phyloP scores from a whole-genome alignment of 2,113 vertebrate genomes.

The Mungos mungo region DNA sequence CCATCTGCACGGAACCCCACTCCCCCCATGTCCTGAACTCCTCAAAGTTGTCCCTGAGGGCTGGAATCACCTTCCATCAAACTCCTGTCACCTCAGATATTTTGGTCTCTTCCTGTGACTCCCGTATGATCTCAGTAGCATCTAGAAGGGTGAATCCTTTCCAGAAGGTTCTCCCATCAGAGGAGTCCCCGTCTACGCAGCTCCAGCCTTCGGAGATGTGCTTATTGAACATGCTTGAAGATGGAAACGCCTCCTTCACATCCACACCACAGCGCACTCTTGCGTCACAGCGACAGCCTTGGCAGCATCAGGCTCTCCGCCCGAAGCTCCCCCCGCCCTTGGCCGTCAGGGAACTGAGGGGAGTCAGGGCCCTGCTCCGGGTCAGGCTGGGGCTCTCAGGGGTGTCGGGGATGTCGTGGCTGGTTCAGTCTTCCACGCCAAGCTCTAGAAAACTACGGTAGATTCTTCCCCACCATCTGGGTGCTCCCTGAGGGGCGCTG shows the following conservation, averaged over 20 bases:
- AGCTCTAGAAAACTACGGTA: neutral
- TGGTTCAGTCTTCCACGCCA: fast-evolving
- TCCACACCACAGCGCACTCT: neutral
- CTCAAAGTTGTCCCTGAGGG: neutral
- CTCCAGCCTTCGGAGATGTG: neutral
- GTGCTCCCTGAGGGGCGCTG: neutral
- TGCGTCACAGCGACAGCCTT: neutral
- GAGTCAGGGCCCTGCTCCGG: neutral
- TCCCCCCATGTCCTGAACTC: neutral
- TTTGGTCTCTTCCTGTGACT: neutral
- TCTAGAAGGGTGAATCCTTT: neutral
- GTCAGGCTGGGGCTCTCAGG: neutral
- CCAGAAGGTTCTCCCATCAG: neutral
- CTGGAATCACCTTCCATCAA: neutral
- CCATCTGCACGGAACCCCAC: neutral
- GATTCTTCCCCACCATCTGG: neutral
- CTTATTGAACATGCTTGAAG: neutral
- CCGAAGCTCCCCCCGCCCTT: neutral
- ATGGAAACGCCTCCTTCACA: neutral
- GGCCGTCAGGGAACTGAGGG: neutral
- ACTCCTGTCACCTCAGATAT: neutral
- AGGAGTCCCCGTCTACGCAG: neutral
- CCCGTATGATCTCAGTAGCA: neutral
- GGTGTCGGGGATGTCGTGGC: fast-evolving
- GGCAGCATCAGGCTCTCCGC: neutral